These are phyloP conservation scores for Tetraodon nigroviridis DNA, from an alignment of 2,113 vertebrate species.

Conservation along the genomic window DNA sequence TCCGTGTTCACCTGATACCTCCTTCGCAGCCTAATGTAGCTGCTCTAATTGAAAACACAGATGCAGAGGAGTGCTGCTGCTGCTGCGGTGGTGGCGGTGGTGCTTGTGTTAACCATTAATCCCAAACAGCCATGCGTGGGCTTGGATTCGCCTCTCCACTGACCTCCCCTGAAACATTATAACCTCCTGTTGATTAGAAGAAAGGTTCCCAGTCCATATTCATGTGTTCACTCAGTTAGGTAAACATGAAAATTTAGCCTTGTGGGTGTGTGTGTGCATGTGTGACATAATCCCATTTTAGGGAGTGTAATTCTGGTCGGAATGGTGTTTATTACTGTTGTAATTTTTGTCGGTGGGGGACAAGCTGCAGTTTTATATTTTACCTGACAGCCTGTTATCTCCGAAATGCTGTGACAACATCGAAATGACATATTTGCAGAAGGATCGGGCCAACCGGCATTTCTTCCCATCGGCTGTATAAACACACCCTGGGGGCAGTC, in stretches of 20 bases:
- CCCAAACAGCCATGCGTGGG: constrained; percentile 32
- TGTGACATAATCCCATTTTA: background rate
- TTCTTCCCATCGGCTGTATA: constrained; percentile 26
- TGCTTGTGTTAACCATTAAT: constrained; percentile 76
- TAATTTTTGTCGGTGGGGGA: background rate
- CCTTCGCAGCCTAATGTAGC: constrained; percentile 47
- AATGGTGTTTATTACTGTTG: constrained; percentile 4
- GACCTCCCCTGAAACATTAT: constrained; percentile 30
- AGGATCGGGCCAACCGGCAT: constrained; percentile 33
- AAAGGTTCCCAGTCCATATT: background rate
- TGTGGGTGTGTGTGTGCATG: no score
- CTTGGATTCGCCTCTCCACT: constrained; percentile 25
- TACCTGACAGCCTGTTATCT: constrained; percentile 17
- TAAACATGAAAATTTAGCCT: background rate
- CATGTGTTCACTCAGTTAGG: background rate
- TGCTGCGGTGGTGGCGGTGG: no score
- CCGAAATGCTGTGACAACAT: constrained; percentile 19
- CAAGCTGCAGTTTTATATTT: constrained; percentile 1
- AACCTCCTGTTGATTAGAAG: constrained; percentile 14
- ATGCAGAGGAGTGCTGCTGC: constrained; percentile 9
- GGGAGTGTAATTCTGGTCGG: constrained; percentile 8
- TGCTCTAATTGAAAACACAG: constrained; percentile 60
- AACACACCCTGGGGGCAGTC: constrained; percentile 43
- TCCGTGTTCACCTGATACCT: constrained; percentile 32
- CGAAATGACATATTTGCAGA: constrained; percentile 48